These are phyloP conservation scores for Spisula solida DNA, from an alignment of 2,888 invertebrate species.

Conservation along the genomic window DNA sequence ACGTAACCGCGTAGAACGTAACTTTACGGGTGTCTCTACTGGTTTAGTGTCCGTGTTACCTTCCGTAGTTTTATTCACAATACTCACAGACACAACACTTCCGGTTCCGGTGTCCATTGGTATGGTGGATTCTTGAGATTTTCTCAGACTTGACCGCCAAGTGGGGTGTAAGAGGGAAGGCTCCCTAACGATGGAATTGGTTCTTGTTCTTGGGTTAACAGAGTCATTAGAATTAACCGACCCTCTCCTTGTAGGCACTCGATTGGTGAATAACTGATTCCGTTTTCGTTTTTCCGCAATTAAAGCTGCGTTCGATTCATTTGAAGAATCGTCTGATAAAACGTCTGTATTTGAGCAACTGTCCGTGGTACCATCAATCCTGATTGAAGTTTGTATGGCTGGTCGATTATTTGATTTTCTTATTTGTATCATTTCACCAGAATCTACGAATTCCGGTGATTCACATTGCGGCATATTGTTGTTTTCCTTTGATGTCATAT, in stretches of 20 bases:
- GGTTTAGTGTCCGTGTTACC: background rate
- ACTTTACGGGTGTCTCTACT: background rate
- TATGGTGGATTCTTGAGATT: background rate
- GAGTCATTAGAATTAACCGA: background rate
- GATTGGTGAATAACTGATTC: conserved; percentile 20
- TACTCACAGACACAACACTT: background rate
- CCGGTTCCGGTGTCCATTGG: background rate
- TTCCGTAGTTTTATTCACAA: background rate
- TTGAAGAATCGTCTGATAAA: conserved; percentile 37
- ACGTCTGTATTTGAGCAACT: conserved; percentile 2
- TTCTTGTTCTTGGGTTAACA: background rate
- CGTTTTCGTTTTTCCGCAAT: conserved; percentile 14
- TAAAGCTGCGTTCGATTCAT: conserved; percentile 34
- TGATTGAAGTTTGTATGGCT: background rate
- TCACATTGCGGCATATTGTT: background rate
- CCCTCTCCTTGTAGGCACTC: background rate
- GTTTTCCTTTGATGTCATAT: background rate
- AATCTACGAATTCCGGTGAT: background rate
- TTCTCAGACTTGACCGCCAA: conserved; percentile 14
- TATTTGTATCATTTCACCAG: background rate
- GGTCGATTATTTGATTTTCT: background rate
- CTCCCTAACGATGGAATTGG: background rate
- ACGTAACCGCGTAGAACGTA: background rate
- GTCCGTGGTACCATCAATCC: background rate
- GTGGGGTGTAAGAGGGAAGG: conserved; percentile 20